Evolutionary conservation across 2,888 invertebrate species (phyloP).

Genomic region (Hypsopygia costalis): DNA sequence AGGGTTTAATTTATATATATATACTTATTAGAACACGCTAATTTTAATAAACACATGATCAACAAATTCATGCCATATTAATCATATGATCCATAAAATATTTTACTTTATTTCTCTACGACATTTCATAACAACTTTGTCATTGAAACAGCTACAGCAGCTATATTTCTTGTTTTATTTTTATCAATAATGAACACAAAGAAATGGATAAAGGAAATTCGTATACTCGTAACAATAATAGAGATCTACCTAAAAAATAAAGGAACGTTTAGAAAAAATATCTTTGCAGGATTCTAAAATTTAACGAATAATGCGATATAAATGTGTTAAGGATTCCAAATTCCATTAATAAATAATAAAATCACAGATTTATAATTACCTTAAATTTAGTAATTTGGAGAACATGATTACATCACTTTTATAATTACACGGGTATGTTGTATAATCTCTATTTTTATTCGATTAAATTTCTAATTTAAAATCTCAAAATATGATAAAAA

Average conservation of each 20-base stretch:
- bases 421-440: constrained; percentile 30
- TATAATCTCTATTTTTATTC: constrained; percentile 38
- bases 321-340: constrained; percentile 35
- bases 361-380: constrained; percentile 71
- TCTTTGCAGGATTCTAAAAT: constrained; percentile 55
- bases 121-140: too few relatives aligned
- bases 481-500: constrained; percentile 53
- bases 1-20: too few relatives aligned
- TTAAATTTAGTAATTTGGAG: constrained; percentile 64
- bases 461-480: constrained; percentile 47
- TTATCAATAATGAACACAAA: constrained; percentile 20
- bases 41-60: too few relatives aligned
- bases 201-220: constrained; percentile 19
- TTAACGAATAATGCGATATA: constrained; percentile 23
- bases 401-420: constrained; percentile 26
- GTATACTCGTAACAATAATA: constrained; percentile 64
- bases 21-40: too few relatives aligned
- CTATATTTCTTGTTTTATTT: too few relatives aligned
- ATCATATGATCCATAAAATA: too few relatives aligned
- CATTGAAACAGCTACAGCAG: too few relatives aligned
- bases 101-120: too few relatives aligned
- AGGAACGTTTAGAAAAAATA: constrained; percentile 71
- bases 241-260: constrained; percentile 76
- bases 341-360: constrained; percentile 69
- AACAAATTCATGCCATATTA: too few relatives aligned